Conservation (phyloP, 2,797 vertebrate species). For the Antennarius maculatus region DNA sequence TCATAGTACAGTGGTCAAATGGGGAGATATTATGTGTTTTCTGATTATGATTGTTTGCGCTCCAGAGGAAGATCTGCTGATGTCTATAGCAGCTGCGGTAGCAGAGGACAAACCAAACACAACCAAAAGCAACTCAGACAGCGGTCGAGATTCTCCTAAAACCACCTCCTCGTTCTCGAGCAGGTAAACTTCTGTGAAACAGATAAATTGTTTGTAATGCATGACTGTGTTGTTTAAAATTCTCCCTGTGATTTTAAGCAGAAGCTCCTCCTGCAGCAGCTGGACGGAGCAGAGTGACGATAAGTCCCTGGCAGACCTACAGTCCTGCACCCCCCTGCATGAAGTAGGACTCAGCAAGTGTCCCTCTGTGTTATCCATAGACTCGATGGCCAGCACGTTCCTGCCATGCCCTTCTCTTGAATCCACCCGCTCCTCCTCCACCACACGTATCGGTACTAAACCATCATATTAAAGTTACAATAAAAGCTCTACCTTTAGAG, state of each 20-base stretch:
- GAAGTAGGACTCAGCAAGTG: constrained; percentile 58
- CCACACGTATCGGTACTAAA: constrained; percentile 81
- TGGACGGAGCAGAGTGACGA: constrained; percentile 72
- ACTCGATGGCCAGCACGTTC: constrained; percentile 79
- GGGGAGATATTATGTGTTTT: background rate
- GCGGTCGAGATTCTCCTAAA: constrained; percentile 77
- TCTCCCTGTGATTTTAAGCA: constrained; percentile 39
- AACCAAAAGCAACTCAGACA: constrained; percentile 75
- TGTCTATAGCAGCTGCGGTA: constrained; percentile 62
- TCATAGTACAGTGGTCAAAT: background rate
- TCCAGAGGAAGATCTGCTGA: constrained; percentile 80
- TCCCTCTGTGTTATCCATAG: constrained; percentile 70
- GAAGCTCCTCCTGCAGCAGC: constrained; percentile 67
- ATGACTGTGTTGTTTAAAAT: background rate
- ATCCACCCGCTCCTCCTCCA: constrained; percentile 67
- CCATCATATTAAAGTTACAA: too few relatives aligned
- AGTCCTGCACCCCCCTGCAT: constrained; percentile 17
- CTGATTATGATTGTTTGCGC: background rate
- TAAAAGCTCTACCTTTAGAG: background rate
- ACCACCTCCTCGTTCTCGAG: constrained; percentile 60
- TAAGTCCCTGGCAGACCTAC: constrained; percentile 22
- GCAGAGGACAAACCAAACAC: constrained; percentile 46
- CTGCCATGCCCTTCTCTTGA: constrained; percentile 75
- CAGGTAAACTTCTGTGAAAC: constrained; percentile 44
- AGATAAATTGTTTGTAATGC: background rate